Percentiles rank a stretch among this genome's conserved stretches.
phyloP scores from a whole-genome alignment of 2,888 invertebrate genomes.

The Cephalotes varians region DNA sequence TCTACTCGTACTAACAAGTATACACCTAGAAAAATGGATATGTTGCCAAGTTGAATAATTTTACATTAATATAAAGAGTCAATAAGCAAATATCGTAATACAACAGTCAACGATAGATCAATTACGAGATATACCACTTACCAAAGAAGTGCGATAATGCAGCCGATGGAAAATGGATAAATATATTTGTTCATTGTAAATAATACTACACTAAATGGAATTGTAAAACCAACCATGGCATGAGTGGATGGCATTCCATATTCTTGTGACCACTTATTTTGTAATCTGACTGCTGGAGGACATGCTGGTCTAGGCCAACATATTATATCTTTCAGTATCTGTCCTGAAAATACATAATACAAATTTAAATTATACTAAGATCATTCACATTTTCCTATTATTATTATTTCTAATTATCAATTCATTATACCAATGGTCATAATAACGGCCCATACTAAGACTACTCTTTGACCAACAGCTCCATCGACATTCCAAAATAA shows the following conservation, averaged over 20 bases:
- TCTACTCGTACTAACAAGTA: slow-evolving; percentile 93
- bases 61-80: not conserved
- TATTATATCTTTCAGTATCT: slow-evolving; percentile 95
- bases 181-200: slow-evolving; percentile 94
- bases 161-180: slow-evolving; percentile 89
- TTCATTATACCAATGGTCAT: slow-evolving; percentile 92
- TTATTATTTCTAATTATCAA: slow-evolving; percentile 23
- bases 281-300: slow-evolving; percentile 93
- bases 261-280: slow-evolving; percentile 95
- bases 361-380: slow-evolving; percentile 13
- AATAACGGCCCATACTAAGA: slow-evolving; percentile 93
- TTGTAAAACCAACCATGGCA: slow-evolving; percentile 95
- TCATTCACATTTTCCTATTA: not conserved
- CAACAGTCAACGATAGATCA: not conserved
- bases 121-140: slow-evolving; percentile 67
- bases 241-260: slow-evolving; percentile 99
- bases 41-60: not conserved
- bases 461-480: slow-evolving; percentile 93
- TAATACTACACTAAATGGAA: slow-evolving; percentile 94
- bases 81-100: not conserved
- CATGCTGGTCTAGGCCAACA: slow-evolving; percentile 94
- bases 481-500: slow-evolving; percentile 98
- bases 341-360: slow-evolving; percentile 87
- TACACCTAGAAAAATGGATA: slow-evolving; percentile 87
- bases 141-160: slow-evolving; percentile 89